phyloP scores from a whole-genome alignment of 1,140 invertebrate species.

The Drosophila ananassae region DNA sequence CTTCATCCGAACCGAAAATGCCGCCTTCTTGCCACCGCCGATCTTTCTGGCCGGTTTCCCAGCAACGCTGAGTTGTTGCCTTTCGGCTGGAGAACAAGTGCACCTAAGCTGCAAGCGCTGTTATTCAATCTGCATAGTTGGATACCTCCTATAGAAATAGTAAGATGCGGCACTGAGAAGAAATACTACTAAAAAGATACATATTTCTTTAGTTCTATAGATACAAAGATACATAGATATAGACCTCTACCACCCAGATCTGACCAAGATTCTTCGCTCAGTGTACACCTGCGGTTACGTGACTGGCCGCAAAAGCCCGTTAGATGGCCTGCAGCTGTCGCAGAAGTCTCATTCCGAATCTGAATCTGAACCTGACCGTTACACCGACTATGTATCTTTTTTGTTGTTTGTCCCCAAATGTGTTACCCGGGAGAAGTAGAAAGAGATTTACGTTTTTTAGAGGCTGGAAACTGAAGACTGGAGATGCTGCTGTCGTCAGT shows the following conservation, averaged over 20 bases:
- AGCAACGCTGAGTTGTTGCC: slow-evolving; percentile 27
- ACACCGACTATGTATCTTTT: slow-evolving; percentile 24
- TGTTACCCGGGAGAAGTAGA: slow-evolving; percentile 1
- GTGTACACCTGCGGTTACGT: slow-evolving; percentile 63
- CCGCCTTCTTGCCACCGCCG: slow-evolving; percentile 4
- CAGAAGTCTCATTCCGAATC: slow-evolving; percentile 39
- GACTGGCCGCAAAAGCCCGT: slow-evolving; percentile 64
- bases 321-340: slow-evolving; percentile 75
- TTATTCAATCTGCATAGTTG: slow-evolving; percentile 74
- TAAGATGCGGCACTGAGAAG: neutral
- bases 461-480: slow-evolving; percentile 40
- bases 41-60: slow-evolving; percentile 51
- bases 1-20: slow-evolving; percentile 25
- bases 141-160: slow-evolving; percentile 2
- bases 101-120: slow-evolving; percentile 63
- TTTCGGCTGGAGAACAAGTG: slow-evolving; percentile 62
- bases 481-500: slow-evolving; percentile 40
- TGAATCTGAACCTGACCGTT: slow-evolving; percentile 58
- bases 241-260: no score
- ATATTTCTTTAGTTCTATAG: no score
- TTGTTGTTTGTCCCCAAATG: slow-evolving; percentile 3
- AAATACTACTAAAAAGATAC: neutral
- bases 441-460: slow-evolving; percentile 65
- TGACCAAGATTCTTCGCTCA: slow-evolving; percentile 6
- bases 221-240: neutral